Conservation (phyloP, 2,797 vertebrate genomes). For the Valencia hispanica region DNA sequence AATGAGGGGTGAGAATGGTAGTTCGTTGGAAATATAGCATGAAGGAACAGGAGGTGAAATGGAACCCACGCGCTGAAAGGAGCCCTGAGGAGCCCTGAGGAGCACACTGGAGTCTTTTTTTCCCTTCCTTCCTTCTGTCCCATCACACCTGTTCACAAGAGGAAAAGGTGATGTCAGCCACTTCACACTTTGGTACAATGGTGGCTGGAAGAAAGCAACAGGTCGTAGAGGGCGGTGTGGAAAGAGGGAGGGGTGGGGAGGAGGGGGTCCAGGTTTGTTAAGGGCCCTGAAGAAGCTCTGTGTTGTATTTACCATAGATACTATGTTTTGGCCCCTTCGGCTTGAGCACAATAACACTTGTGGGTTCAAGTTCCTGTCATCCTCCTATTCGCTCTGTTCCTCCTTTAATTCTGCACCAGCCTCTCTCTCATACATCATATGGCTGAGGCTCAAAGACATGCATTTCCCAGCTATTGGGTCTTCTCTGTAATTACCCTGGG, state of each 20-base stretch:
- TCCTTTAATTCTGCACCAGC: slow-evolving; percentile 57
- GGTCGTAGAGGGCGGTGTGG: slow-evolving; percentile 55
- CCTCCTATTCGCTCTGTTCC: slow-evolving; percentile 52
- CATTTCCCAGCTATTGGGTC: slow-evolving; percentile 83
- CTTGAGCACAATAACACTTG: slow-evolving; percentile 77
- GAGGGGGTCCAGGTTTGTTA: slow-evolving; percentile 13
- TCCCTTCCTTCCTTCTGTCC: slow-evolving; percentile 23
- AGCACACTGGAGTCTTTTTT: slow-evolving; percentile 27
- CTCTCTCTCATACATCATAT: slow-evolving; percentile 72
- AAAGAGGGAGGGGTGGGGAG: not conserved
- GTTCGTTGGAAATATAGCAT: slow-evolving; percentile 8
- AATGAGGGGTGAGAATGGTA: not conserved
- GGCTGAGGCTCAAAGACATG: slow-evolving; percentile 73
- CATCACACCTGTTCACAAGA: slow-evolving; percentile 84
- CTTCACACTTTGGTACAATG: slow-evolving; percentile 68
- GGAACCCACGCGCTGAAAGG: slow-evolving; percentile 67
- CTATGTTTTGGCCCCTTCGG: slow-evolving; percentile 72
- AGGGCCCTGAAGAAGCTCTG: slow-evolving; percentile 62
- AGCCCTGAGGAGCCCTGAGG: slow-evolving; percentile 38
- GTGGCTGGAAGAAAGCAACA: slow-evolving; percentile 77
- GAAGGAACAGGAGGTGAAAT: slow-evolving; percentile 70
- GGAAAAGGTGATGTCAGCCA: slow-evolving; percentile 83
- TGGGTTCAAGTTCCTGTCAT: slow-evolving; percentile 74
- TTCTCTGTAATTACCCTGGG: slow-evolving; percentile 83
- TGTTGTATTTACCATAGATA: slow-evolving; percentile 79